Percentiles rank a stretch among this genome's conserved stretches.
Conservation (phyloP, 53 echinoderm and acorn worm species). For the Patiria pectinifera region DNA sequence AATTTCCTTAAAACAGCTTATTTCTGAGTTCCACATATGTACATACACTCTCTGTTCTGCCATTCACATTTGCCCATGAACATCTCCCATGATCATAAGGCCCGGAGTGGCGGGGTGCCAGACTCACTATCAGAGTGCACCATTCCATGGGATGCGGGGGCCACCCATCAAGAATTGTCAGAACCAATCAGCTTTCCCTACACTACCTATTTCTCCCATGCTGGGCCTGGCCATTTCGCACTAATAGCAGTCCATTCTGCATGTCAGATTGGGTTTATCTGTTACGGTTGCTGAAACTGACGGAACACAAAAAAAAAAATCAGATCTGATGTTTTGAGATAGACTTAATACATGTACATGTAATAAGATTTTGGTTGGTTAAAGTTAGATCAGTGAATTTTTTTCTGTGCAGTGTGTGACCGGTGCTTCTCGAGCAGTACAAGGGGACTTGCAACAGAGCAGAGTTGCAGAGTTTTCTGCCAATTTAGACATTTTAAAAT, state of each 20-base stretch:
- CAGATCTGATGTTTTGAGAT: too few species aligned
- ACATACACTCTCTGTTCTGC: neutral
- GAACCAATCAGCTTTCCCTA: slow-evolving; percentile 29
- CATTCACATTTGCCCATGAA: neutral
- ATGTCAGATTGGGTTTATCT: slow-evolving; percentile 44
- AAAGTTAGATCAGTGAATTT: neutral
- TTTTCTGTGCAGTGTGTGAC: neutral
- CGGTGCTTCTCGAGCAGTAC: neutral
- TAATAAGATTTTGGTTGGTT: neutral
- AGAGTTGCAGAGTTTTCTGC: neutral
- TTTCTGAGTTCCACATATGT: too few species aligned
- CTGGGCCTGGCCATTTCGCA: slow-evolving; percentile 49
- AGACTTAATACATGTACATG: neutral
- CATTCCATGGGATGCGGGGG: neutral
- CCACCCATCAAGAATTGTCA: slow-evolving; percentile 61
- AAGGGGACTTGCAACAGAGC: too few species aligned
- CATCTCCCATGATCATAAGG: slow-evolving; percentile 34
- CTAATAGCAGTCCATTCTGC: slow-evolving; percentile 50
- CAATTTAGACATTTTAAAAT: neutral
- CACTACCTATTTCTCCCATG: slow-evolving; percentile 29
- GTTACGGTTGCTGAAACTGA: slow-evolving; percentile 39
- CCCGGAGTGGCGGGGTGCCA: slow-evolving; percentile 43
- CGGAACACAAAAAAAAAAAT: neutral
- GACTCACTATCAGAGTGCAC: slow-evolving; percentile 16
- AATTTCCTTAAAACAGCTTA: too few species aligned